Percentiles rank a stretch among this genome's conserved stretches.
Conservation (phyloP, 2,797 vertebrate species). For the Molothrus ater region DNA sequence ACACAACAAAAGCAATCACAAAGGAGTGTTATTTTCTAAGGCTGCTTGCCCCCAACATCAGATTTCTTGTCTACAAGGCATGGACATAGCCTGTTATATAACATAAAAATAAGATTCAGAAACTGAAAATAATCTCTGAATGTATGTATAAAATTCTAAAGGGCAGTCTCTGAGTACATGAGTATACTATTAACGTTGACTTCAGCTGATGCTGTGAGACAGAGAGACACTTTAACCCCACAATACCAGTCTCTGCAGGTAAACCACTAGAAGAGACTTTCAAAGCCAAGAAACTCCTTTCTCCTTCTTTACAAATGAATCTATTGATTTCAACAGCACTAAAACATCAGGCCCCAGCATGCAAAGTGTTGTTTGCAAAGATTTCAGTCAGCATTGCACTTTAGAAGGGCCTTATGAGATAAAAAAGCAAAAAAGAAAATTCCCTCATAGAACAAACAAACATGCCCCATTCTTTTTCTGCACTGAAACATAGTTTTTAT, state of each 20-base stretch:
- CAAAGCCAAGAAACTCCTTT: background rate
- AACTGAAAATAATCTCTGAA: background rate
- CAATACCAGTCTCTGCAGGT: background rate
- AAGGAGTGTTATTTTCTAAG: background rate
- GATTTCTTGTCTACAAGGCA: background rate
- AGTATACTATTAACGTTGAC: background rate
- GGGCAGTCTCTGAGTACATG: background rate
- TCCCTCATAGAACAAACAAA: conserved; percentile 49
- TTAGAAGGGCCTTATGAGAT: background rate
- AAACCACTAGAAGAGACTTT: background rate
- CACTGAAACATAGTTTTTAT: conserved; percentile 55
- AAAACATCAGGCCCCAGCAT: background rate
- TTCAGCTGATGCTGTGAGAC: background rate
- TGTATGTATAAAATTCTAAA: background rate
- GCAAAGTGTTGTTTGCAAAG: background rate
- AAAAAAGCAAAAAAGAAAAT: conserved; percentile 11
- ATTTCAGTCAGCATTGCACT: background rate
- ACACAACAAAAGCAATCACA: background rate
- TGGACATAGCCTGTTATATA: background rate
- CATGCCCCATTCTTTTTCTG: conserved; percentile 22
- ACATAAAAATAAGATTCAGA: background rate
- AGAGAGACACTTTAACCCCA: background rate
- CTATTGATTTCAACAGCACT: background rate
- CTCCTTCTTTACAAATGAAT: background rate
- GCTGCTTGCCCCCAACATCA: background rate